phyloP scores from a whole-genome alignment of 2,113 vertebrate genomes.

The Notothenia coriiceps region DNA sequence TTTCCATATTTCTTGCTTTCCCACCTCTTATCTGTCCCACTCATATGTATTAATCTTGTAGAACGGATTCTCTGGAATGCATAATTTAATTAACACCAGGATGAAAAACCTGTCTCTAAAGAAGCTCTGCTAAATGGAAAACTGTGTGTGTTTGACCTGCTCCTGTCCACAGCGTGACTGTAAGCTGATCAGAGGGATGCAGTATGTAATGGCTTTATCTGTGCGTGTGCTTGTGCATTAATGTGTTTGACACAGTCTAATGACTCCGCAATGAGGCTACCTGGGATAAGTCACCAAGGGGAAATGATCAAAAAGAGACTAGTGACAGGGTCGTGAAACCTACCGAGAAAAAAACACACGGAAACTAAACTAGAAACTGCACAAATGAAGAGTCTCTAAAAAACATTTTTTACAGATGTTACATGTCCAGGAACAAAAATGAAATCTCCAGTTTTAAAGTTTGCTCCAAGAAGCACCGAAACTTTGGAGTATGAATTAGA shows the following conservation, averaged over 20 bases:
- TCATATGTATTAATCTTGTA: slow-evolving; percentile 11
- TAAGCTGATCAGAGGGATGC: slow-evolving; percentile 50
- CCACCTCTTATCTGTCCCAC: background rate
- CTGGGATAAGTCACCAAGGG: slow-evolving; percentile 15
- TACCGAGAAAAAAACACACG: background rate
- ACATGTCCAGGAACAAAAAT: background rate
- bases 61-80: background rate
- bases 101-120: slow-evolving; percentile 36
- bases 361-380: background rate
- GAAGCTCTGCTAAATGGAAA: slow-evolving; percentile 30
- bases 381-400: background rate
- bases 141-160: slow-evolving; percentile 46
- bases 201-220: background rate
- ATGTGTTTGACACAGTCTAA: slow-evolving; percentile 28
- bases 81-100: slow-evolving; percentile 43
- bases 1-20: background rate
- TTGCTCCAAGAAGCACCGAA: background rate
- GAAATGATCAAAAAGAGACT: slow-evolving; percentile 37
- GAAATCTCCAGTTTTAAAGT: slow-evolving; percentile 7
- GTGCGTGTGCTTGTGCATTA: slow-evolving; percentile 31
- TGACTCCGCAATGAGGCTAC: slow-evolving; percentile 12
- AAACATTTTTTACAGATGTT: slow-evolving; percentile 10
- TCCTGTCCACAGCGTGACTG: slow-evolving; percentile 33
- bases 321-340: background rate
- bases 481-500: background rate